Conservation (phyloP, 2,888 invertebrate species). For the Apodemia mormo region DNA sequence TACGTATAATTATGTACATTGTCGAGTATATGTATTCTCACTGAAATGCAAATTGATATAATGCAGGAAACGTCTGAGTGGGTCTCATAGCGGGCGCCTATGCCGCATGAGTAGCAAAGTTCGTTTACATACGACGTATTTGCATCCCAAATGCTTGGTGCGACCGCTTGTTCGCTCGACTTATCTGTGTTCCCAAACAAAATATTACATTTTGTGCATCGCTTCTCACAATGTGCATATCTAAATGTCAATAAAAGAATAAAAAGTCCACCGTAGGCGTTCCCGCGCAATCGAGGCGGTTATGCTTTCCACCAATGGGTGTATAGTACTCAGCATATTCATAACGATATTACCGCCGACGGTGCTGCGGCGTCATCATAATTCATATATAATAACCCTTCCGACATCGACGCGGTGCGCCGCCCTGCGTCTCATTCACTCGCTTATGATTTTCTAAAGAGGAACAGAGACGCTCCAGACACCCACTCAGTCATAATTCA, state of each 20-base stretch:
- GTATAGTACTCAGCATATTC: conserved; percentile 77
- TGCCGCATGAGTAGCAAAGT: conserved; percentile 77
- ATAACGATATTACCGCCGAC: conserved; percentile 81
- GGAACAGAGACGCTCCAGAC: conserved; percentile 63
- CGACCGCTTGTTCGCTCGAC: conserved; percentile 68
- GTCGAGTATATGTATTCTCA: conserved; percentile 44
- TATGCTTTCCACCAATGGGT: conserved; percentile 78
- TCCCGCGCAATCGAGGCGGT: conserved; percentile 75
- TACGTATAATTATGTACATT: conserved; percentile 14
- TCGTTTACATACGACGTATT: conserved; percentile 81
- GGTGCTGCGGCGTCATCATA: conserved; percentile 78
- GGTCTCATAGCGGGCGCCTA: conserved; percentile 76
- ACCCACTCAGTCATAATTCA: conserved; percentile 77
- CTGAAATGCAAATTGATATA: conserved; percentile 81
- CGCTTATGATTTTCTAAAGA: conserved; percentile 47
- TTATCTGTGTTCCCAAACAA: conserved; percentile 71
- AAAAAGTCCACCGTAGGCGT: conserved; percentile 78
- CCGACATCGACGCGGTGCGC: conserved; percentile 62
- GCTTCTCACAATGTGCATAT: conserved; percentile 78
- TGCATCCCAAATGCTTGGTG: conserved; percentile 79
- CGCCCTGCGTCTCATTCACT: conserved; percentile 69
- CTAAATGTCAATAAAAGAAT: conserved; percentile 80
- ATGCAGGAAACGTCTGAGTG: conserved; percentile 82
- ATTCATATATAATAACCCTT: conserved; percentile 83
- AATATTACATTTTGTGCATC: conserved; percentile 80